phyloP scores from a whole-genome alignment of 1,140 invertebrate species.

The Physella acuta region DNA sequence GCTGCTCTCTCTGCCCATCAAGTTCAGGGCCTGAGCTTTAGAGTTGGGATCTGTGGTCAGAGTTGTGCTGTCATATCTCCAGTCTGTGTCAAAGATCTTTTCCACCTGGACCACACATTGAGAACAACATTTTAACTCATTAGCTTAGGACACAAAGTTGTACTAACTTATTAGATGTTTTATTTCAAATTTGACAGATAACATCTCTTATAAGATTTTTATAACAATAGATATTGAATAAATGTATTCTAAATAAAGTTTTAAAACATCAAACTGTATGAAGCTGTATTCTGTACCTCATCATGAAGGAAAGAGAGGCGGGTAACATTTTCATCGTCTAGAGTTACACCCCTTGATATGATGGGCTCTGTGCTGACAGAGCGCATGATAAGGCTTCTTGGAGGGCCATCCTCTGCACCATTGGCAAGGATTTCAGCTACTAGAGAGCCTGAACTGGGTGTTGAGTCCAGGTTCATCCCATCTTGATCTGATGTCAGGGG shows the following conservation, averaged over 20 bases:
- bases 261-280: too few species aligned
- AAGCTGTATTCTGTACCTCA: too few species aligned
- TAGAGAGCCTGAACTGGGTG: not conserved
- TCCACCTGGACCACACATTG: conserved; percentile 48
- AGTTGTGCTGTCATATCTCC: conserved; percentile 29
- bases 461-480: not conserved
- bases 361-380: conserved; percentile 3
- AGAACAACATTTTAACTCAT: too few species aligned
- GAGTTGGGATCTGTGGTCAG: conserved; percentile 33
- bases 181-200: conserved; percentile 16
- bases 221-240: not conserved
- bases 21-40: conserved; percentile 12
- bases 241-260: too few species aligned
- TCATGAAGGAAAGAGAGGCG: conserved; percentile 16
- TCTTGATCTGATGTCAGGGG: conserved; percentile 21
- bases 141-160: too few species aligned
- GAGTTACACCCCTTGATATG: not conserved
- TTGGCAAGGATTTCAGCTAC: not conserved
- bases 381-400: not conserved
- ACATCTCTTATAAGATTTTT: conserved; percentile 17
- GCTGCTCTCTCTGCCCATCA: conserved; percentile 20
- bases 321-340: not conserved
- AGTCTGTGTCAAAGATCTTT: conserved; percentile 39
- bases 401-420: not conserved
- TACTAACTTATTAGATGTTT: too few species aligned